Base-by-base conservation (phyloP, 2,113 vertebrate species). In the Notothenia coriiceps region DNA sequence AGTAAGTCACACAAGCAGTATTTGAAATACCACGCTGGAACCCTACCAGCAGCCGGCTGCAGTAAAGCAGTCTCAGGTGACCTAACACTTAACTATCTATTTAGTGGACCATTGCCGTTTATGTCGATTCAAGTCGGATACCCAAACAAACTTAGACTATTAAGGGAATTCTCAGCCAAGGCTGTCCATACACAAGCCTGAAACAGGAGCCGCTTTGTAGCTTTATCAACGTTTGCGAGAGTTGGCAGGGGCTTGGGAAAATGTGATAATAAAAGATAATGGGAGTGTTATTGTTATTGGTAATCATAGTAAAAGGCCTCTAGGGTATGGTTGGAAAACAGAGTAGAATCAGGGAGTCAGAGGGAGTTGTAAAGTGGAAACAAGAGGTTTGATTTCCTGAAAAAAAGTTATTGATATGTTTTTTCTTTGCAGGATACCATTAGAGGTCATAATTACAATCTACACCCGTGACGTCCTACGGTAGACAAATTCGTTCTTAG, bases 231-330 rank as follows among this genome's bases (percentile, higher is more conserved):
- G 75, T 91, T 72, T 72, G 55, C 70, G 46, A 80, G 77, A 67
- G 72, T 86, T 85, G 79, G 82, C 76, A 54, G 79, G 57, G 70
- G 64, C 75, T 74, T 79, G 70, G 82, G 79, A 84, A 90, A 88
- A 84, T 80, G 55, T 46, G 49, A 92, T 90, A 88, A 91, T 91
- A 91, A 93, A 93, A 92, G 82, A 91, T 89, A 90, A 93, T 88
- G 84, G 70, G 70, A 57, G 54, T 83, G 84, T 90, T 90, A 91
- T 93, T 92, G 86, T 88, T 93, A 88, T 90, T 89, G 85, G 85
- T 92, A 90, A 91, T 91, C 79, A 86, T 86, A 82, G 83, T 83
- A 90, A 90, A 89, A 88, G 60, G 87, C 46, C 88, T 90, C 84
- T 61, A 43, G 87, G 86, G 75, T 84, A 68, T 67, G 76, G 50